A percentile compares a stretch with the other conserved stretches of the same genome.
phyloP scores from a whole-genome alignment of 2,113 vertebrate genomes.

The Hassar affinis region DNA sequence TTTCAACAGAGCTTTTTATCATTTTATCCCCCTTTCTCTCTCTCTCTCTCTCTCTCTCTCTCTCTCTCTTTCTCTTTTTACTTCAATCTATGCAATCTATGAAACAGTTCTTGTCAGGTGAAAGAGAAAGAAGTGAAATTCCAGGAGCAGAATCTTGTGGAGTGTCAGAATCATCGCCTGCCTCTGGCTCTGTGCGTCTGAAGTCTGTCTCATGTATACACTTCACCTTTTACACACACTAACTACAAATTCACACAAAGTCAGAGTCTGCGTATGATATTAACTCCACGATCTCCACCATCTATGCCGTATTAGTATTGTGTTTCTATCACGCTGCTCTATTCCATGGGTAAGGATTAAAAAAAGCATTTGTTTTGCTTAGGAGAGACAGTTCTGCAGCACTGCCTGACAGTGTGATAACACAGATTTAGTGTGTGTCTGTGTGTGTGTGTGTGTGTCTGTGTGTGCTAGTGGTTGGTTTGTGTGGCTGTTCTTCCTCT shows the following conservation, averaged over 20 bases:
- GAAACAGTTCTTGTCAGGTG: conserved; percentile 21
- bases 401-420: conserved; percentile 2
- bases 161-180: background rate
- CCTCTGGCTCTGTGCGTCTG: background rate
- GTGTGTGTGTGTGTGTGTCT: conserved; percentile 8
- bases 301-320: background rate
- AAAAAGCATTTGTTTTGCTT: background rate
- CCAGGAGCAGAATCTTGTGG: background rate
- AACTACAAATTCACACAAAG: background rate
- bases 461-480: background rate
- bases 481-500: background rate
- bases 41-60: conserved; percentile 3
- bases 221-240: background rate
- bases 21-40: background rate
- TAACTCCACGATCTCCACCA: background rate
- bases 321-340: background rate
- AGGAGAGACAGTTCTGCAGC: conserved; percentile 8
- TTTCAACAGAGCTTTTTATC: background rate
- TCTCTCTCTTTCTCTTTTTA: background rate
- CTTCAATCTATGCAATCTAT: background rate
- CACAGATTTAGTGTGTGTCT: background rate
- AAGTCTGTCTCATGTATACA: background rate
- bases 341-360: background rate
- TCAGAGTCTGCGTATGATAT: background rate
- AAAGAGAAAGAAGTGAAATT: conserved; percentile 19